Base-by-base conservation (phyloP, 2,888 invertebrate species). In the Dusona sp. region DNA sequence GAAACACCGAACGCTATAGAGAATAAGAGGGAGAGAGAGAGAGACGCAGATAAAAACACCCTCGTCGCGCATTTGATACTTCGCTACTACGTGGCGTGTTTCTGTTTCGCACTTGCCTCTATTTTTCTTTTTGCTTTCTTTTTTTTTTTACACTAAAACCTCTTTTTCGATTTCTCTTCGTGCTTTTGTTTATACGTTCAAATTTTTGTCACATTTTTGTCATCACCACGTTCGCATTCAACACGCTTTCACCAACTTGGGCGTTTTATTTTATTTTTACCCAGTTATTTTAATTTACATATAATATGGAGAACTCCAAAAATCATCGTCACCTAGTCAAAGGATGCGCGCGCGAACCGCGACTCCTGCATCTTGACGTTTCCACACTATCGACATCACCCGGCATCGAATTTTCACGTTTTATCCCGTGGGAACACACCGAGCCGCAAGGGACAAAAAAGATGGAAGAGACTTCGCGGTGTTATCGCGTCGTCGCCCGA, bases 251-350 rank as follows among this genome's bases (percentile, higher is more conserved):
- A 22, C 67, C 38, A 25, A 61, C 25, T 25, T 57, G 9, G 13
- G 25, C 61, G 16, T 61, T 61, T 57, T 61, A 61, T 61, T 61
- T 61, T 61, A 29, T 29, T 61, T 61, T 61, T 57, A 3, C 29
- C 61, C 61, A 61, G 61, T 61, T 61, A 25, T 3, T 61, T 61
- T 61, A 29, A 61, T 61, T 61, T 61, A 61, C 61, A 61, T 29
- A 16, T 61, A 68, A 45, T 68, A 78, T 36, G 51, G 78, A 36
- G 22, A 42, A 36, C 11, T 42, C 64, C 2, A 67, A 68, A 73
- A 64, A 75, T 73, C 51, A 74, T 81, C 72, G 81, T 81, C 86
- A 84, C 86, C 86, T 86, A 77, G 68, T 81, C 61, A 67, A 61
- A 78, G 33, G 67, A 67, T 67, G 77, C 36, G 61, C 61, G 42